These are phyloP conservation scores for Dromiciops gliroides DNA, from an alignment of 2,113 vertebrate genomes.

Conservation along the genomic window DNA sequence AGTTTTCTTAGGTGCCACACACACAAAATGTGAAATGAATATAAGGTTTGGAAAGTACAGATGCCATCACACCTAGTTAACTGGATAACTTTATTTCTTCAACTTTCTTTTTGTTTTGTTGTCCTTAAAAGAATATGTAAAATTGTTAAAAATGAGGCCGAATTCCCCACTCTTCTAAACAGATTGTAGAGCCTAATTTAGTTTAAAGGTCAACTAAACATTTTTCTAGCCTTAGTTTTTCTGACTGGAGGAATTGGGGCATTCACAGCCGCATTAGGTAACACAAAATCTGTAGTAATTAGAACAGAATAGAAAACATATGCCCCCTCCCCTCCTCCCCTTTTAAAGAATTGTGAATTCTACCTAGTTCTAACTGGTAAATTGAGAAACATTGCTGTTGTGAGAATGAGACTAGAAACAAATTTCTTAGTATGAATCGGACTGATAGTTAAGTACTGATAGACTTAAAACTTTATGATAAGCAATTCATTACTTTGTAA, in stretches of 20 bases:
- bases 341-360: background rate
- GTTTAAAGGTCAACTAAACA: background rate
- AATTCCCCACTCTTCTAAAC: background rate
- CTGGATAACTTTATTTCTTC: background rate
- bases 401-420: background rate
- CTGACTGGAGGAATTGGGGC: background rate
- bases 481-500: too few species aligned
- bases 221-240: background rate
- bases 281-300: background rate
- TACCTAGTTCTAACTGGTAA: background rate
- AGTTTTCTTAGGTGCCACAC: background rate
- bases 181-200: background rate
- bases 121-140: background rate
- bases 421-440: background rate
- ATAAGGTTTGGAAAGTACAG: background rate
- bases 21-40: background rate
- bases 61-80: background rate
- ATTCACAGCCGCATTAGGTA: background rate
- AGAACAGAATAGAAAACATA: background rate
- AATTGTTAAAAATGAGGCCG: background rate
- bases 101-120: background rate
- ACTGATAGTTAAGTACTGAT: background rate
- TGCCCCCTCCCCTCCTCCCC: background rate
- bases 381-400: background rate
- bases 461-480: background rate